Percentiles rank a stretch among this genome's conserved stretches.
Conservation (phyloP, 1,140 invertebrate genomes). For the Adelges cooleyi region DNA sequence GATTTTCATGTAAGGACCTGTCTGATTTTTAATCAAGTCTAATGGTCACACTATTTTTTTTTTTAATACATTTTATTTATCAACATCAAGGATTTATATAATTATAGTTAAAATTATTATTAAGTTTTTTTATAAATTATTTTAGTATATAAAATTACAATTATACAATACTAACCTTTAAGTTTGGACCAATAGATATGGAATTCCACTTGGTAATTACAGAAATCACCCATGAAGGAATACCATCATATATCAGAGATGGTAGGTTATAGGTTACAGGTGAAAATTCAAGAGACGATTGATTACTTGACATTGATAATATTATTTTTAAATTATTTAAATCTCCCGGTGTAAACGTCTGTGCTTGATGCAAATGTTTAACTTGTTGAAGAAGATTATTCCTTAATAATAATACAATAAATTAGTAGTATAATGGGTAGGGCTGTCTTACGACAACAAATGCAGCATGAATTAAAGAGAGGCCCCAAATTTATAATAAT, state of each 20-base stretch:
- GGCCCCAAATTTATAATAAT: no score
- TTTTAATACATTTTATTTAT: no score
- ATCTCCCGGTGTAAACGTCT: background rate
- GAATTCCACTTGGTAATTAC: slow-evolving; percentile 19
- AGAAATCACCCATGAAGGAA: background rate
- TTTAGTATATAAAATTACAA: no score
- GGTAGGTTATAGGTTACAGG: slow-evolving; percentile 12
- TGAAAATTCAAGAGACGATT: slow-evolving; percentile 10
- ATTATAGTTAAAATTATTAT: no score
- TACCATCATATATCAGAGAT: background rate
- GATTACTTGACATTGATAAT: slow-evolving; percentile 18
- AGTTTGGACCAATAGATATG: background rate
- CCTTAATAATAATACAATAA: background rate
- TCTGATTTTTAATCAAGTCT: no score
- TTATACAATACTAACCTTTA: slow-evolving; percentile 18
- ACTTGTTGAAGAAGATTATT: slow-evolving; percentile 8
- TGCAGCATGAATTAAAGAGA: background rate
- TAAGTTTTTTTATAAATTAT: no score
- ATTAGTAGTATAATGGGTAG: background rate
- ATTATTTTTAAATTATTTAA: slow-evolving; percentile 11
- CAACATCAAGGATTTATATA: no score
- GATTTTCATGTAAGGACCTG: no score
- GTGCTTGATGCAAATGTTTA: background rate
- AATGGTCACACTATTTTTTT: no score
- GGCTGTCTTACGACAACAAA: background rate